Base-by-base conservation (phyloP, 2,888 invertebrate species). In the Euplagia quadripunctaria region DNA sequence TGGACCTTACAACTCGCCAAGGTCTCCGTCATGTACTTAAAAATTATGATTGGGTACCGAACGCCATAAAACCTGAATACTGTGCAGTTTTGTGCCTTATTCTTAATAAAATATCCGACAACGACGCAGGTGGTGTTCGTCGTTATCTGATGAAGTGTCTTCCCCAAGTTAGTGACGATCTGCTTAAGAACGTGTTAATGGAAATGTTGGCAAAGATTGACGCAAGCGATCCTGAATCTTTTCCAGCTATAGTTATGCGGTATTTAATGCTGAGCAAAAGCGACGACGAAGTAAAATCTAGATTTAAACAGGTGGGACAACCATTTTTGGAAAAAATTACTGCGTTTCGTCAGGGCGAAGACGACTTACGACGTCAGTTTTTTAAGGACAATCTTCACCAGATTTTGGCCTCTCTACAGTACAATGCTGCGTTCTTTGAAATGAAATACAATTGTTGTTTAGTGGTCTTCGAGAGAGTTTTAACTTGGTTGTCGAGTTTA, bases 351-450 rank as follows among this genome's bases (percentile, higher is more conserved):
- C 42, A 63, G 20, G 61, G 65, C 64, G 68, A 71, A 9, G 49
- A 55, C 64, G 17, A 42, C n/a, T 6, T 9, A 1, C 55, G 72
- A 16, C 20, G 12, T 0, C 5, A 20, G 7, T 75, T 74, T 9
- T 41, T 74, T 46, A 43, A 6, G 12, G 1, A 9, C 9, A 20
- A 66, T 42, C 67, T 92, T 8, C 68, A 87, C 16, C 80, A 82
- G 12, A 85, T 91, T 51, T 64, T 91, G 17, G 55, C 42, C 4
- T 73, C 85, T 68, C 82, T 93, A 3, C 88, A 87, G 76, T 91
- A 88, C 49, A 90, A 86, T 17, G 79, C 83, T 61, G 90, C 84
- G 7, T 92, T 90, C 79, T 83, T 92, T 5, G 82, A 88, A 41
- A 55, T 71, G 0, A 79, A 87, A 41, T 91, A 88, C 52, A 84